phyloP scores from a whole-genome alignment of 2,797 vertebrate genomes.

The Helarctos malayanus region DNA sequence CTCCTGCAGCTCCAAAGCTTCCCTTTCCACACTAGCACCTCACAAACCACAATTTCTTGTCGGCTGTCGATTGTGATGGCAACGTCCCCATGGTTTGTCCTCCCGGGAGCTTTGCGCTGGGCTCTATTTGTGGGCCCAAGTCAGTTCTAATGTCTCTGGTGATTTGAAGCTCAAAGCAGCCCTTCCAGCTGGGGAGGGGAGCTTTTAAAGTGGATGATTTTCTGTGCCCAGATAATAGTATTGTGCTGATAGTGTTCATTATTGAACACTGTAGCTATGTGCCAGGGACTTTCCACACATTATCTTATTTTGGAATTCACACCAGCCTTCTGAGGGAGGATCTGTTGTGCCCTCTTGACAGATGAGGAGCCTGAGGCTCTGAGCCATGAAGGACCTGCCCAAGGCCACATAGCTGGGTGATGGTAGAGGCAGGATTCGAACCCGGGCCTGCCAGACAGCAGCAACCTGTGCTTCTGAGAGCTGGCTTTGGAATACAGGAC shows the following conservation, averaged over 20 bases:
- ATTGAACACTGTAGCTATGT: rapidly evolving
- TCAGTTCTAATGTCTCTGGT: rapidly evolving
- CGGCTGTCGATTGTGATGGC: neutral
- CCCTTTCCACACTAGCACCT: rapidly evolving
- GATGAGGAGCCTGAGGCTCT: neutral
- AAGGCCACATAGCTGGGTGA: neutral
- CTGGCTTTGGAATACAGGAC: neutral
- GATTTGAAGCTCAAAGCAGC: neutral
- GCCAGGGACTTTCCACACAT: neutral
- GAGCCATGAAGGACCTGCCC: neutral
- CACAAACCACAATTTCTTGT: neutral
- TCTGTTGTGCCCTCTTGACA: neutral
- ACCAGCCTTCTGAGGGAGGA: neutral
- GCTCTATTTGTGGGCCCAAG: rapidly evolving
- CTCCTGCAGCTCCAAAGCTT: neutral
- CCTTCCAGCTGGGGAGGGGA: neutral
- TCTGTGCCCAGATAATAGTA: neutral
- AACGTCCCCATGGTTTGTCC: rapidly evolving
- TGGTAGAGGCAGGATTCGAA: neutral
- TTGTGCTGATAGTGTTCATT: neutral
- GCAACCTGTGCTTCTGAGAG: neutral
- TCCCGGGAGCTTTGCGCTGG: neutral
- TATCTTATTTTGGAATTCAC: neutral
- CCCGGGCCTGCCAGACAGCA: rapidly evolving
- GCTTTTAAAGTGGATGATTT: neutral